phyloP scores from a whole-genome alignment of 2,113 vertebrate species.

The Chloroceryle aenea region DNA sequence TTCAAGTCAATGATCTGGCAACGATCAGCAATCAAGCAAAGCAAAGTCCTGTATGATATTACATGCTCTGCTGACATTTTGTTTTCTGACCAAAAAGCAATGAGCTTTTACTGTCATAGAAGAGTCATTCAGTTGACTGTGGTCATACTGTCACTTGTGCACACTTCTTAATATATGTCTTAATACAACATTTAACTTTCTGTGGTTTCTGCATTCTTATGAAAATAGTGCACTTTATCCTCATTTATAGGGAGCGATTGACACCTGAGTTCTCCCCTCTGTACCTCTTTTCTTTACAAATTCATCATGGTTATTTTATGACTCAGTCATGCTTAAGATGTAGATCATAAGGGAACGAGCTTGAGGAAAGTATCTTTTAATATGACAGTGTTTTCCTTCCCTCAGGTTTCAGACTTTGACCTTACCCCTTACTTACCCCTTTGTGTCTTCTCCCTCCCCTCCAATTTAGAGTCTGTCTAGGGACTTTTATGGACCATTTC shows the following conservation, averaged over 20 bases:
- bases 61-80: background rate
- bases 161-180: background rate
- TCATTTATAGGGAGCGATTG: background rate
- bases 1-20: conserved; percentile 16
- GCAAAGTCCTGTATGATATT: background rate
- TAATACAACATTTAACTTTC: background rate
- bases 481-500: background rate
- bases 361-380: background rate
- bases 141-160: background rate
- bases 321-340: background rate
- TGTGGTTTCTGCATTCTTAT: background rate
- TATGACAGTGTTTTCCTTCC: background rate
- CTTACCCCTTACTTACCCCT: no score
- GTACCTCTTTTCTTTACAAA: background rate
- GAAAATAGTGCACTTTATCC: background rate
- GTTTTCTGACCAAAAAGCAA: background rate
- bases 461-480: background rate
- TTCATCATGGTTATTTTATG: background rate
- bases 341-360: background rate
- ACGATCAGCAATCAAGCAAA: background rate
- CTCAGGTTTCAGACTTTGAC: background rate
- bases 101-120: background rate
- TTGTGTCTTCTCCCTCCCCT: background rate
- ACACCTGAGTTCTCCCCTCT: background rate
- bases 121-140: background rate